Conservation (phyloP, 2,797 vertebrate genomes). For the Danio tinwini region DNA sequence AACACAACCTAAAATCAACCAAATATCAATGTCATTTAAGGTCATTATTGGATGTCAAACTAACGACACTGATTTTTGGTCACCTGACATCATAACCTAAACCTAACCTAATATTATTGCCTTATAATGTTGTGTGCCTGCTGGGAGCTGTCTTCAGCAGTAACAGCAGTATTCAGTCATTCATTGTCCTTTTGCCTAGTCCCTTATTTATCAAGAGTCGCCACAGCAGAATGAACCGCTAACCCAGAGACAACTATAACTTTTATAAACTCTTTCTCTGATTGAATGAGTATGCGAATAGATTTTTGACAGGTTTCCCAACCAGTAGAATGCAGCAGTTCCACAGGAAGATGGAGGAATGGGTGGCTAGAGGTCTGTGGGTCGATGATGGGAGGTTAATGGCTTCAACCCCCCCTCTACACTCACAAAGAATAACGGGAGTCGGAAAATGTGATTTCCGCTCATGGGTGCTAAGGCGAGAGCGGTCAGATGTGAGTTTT, state of each 20-base stretch:
- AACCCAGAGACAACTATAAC: not conserved
- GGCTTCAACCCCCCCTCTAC: not conserved
- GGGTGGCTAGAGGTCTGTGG: slow-evolving; percentile 33
- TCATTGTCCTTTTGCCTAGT: too few relatives aligned
- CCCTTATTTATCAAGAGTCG: too few relatives aligned
- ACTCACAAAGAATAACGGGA: slow-evolving; percentile 25
- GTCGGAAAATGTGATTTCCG: slow-evolving; percentile 14
- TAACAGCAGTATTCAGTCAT: too few relatives aligned
- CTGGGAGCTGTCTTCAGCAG: too few relatives aligned
- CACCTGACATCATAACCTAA: too few relatives aligned
- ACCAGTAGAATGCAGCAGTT: not conserved
- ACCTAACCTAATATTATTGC: too few relatives aligned
- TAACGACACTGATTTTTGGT: too few relatives aligned
- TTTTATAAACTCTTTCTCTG: slow-evolving; percentile 24
- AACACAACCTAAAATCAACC: too few relatives aligned
- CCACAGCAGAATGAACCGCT: too few relatives aligned
- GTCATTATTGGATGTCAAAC: too few relatives aligned
- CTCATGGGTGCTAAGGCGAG: slow-evolving; percentile 40
- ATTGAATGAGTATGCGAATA: slow-evolving; percentile 2
- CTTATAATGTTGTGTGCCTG: too few relatives aligned
- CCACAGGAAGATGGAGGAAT: slow-evolving; percentile 12
- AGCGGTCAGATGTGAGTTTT: slow-evolving; percentile 58
- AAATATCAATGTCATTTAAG: too few relatives aligned
- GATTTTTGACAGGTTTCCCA: slow-evolving; percentile 20
- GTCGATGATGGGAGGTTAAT: slow-evolving; percentile 37